phyloP scores from a whole-genome alignment of 2,113 vertebrate genomes.

The Protomyctophum bolini region DNA sequence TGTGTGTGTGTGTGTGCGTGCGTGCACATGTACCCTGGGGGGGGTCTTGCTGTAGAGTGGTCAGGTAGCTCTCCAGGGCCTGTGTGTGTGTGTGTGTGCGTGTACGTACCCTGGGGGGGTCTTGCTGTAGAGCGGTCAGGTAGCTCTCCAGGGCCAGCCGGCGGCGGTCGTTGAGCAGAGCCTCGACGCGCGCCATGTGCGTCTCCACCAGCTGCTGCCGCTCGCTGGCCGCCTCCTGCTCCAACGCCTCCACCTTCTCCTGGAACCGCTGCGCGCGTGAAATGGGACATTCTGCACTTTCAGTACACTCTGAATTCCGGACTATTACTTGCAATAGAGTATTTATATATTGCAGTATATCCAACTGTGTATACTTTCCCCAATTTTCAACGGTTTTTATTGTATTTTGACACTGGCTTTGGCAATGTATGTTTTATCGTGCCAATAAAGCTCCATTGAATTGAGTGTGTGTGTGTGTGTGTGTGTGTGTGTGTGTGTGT shows the following conservation, averaged over 20 bases:
- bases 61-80: slow-evolving; percentile 92
- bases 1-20: slow-evolving; percentile 8
- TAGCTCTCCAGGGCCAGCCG: slow-evolving; percentile 96
- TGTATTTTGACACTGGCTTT: background rate
- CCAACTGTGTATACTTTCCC: too few relatives aligned
- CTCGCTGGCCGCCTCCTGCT: slow-evolving; percentile 96
- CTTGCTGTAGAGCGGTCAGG: slow-evolving; percentile 90
- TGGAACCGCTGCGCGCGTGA: slow-evolving; percentile 88
- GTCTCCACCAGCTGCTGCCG: slow-evolving; percentile 97
- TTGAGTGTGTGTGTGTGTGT: background rate
- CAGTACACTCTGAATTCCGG: background rate
- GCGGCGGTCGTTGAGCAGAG: slow-evolving; percentile 94
- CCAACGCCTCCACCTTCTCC: slow-evolving; percentile 95
- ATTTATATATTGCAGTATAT: too few relatives aligned
- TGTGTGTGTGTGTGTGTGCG: slow-evolving; percentile 8
- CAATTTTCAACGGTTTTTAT: too few relatives aligned
- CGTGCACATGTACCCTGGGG: slow-evolving; percentile 56
- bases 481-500: background rate
- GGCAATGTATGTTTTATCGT: background rate
- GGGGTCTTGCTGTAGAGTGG: slow-evolving; percentile 89
- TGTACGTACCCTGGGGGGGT: slow-evolving; percentile 74
- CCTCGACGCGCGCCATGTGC: slow-evolving; percentile 96
- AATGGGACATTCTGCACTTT: too few relatives aligned
- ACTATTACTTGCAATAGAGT: too few relatives aligned
- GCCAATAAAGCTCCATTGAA: too few relatives aligned